Conservation (phyloP, 2,113 vertebrate genomes). For the Oncorhynchus mykiss region DNA sequence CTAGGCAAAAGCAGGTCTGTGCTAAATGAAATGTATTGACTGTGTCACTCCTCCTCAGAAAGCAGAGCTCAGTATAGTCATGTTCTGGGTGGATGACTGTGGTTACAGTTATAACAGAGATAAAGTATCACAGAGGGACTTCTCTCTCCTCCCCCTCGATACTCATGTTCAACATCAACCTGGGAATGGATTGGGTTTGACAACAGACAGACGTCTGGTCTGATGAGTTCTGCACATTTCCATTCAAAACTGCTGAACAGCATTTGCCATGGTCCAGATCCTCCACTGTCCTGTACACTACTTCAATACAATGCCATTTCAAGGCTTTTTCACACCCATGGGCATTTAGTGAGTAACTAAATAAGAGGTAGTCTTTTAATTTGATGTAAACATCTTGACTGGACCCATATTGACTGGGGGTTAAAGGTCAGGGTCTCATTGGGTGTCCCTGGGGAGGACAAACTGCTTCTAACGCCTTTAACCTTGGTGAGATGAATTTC, state of each 20-base stretch:
- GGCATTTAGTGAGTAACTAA: not conserved
- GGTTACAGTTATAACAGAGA: constrained; percentile 11
- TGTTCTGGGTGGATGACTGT: constrained; percentile 27
- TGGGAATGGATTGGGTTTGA: not conserved
- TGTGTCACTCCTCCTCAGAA: not conserved
- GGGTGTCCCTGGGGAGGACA: not conserved
- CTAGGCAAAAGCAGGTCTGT: too few species aligned
- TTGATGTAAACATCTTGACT: not conserved
- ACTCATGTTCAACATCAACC: too few species aligned
- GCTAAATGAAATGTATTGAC: not conserved
- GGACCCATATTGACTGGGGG: not conserved
- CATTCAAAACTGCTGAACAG: constrained; percentile 10
- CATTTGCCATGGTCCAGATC: not conserved
- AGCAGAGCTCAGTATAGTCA: not conserved
- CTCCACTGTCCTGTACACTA: not conserved
- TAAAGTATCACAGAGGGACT: constrained; percentile 27
- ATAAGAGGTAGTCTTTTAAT: not conserved
- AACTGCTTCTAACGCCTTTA: not conserved
- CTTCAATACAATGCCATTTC: not conserved
- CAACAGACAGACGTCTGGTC: constrained; percentile 11
- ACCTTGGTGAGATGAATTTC: not conserved
- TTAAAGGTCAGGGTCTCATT: not conserved
- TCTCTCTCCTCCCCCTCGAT: not conserved
- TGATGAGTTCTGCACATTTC: constrained; percentile 57
- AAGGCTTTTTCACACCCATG: too few species aligned